Base-by-base conservation (phyloP, 1,140 invertebrate genomes). In the Drosophila lowei region DNA sequence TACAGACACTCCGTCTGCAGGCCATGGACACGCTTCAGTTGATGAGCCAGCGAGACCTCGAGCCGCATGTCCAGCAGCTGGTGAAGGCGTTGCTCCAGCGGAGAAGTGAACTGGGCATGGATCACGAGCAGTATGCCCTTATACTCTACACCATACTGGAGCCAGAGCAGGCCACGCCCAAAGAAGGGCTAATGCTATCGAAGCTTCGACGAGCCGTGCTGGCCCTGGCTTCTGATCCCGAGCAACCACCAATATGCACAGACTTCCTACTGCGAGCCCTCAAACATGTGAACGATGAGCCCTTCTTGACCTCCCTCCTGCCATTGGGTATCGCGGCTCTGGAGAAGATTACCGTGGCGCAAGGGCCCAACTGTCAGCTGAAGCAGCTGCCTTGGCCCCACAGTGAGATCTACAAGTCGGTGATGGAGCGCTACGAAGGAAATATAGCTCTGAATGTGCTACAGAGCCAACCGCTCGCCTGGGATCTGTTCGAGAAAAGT, bases 81-180 rank as follows among this genome's bases (percentile, higher is more conserved):
- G 59, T 90, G 1, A 13, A 63, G 13, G 47, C 54, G 6, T 91
- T 72, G 60, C 91, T 92, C 9, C 65, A 65, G 7, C 92, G 93
- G 16, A 90, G 80, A 28, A 84, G 92, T 16, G 95, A 96, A 79
- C 91, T 96, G 43, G 50, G 92, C 30, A 77, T 95, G 46, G 95
- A 96, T 74, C 85, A 92, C 61, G 93, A 95, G 54, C 95, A 94
- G 60, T 70, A 94, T 5, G 92, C 93, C 1, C 52, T 94, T 4
- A 81, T 92, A 44, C 71, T 94, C 0, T 93, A 92, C 48, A 92
- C 93, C 6, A 89, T 90, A 16, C n/a, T 90, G 9, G 58, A 89
- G 16, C 59, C 68, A 5, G 46, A 34, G 21, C 56, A 59, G 21
- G 38, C 13, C 13, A 62, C 48, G 13, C 30, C 66, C 11, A 42